Percentiles rank a stretch among this genome's conserved stretches.
These are phyloP conservation scores for Diplazon laetatorius DNA, from an alignment of 2,888 invertebrate species.

Conservation along the genomic window DNA sequence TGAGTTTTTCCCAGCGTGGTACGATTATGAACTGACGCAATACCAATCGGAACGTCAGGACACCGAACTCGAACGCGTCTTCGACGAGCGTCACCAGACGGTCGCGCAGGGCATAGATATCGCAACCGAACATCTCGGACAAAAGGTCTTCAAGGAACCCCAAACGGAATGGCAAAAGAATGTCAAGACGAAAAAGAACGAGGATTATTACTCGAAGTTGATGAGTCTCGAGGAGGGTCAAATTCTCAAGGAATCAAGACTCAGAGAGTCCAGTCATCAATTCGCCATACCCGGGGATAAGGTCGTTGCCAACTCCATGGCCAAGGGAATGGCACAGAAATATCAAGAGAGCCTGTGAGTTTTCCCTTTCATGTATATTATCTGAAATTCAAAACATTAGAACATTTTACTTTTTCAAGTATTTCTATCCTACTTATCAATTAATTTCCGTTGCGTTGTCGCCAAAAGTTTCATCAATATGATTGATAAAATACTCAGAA, in stretches of 20 bases:
- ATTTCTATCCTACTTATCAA: background rate
- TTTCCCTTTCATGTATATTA: conserved; percentile 14
- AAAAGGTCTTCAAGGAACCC: conserved; percentile 88
- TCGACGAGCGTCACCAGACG: conserved; percentile 91
- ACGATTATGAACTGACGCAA: conserved; percentile 92
- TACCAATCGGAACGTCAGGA: conserved; percentile 93
- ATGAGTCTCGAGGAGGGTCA: conserved; percentile 93
- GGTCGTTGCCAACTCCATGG: conserved; percentile 88
- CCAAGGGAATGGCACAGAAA: conserved; percentile 94
- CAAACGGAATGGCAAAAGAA: conserved; percentile 94
- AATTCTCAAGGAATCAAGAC: conserved; percentile 90
- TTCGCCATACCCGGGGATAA: conserved; percentile 94
- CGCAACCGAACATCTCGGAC: conserved; percentile 84
- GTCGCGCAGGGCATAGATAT: conserved; percentile 87
- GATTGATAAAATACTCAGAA: background rate
- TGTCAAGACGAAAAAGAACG: conserved; percentile 91
- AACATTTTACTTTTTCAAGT: background rate
- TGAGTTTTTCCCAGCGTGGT: conserved; percentile 89
- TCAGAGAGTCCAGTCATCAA: conserved; percentile 91
- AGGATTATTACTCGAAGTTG: conserved; percentile 92
- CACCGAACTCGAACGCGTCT: conserved; percentile 93
- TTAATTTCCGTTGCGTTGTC: background rate
- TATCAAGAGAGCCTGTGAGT: conserved; percentile 94
- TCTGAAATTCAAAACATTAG: background rate
- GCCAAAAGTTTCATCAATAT: background rate